phyloP scores from a whole-genome alignment of 2,797 vertebrate species.

The Poeciliopsis paucimaculata region DNA sequence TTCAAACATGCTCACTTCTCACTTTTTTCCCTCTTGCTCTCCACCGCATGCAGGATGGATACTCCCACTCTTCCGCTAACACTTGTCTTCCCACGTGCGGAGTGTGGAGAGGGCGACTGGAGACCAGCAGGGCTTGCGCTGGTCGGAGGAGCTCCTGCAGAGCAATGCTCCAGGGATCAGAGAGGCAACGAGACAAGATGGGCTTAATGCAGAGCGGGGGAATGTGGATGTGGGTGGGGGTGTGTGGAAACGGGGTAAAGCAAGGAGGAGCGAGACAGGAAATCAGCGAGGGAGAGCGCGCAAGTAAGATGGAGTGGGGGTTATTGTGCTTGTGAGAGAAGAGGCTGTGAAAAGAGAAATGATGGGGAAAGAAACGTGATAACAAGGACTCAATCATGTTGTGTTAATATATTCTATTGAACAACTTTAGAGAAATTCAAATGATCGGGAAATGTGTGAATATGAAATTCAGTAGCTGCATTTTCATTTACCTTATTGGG shows the following conservation, averaged over 20 bases:
- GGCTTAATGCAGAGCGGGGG: constrained; percentile 63
- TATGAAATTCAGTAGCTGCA: not conserved
- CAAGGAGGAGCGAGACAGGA: constrained; percentile 75
- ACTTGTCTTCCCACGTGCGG: constrained; percentile 28
- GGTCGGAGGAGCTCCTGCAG: constrained; percentile 60
- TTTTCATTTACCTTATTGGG: too few relatives aligned
- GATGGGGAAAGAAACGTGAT: constrained; percentile 34
- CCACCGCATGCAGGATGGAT: constrained; percentile 41
- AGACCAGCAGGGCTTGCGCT: constrained; percentile 64
- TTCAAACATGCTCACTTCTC: constrained; percentile 29
- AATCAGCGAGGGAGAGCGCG: constrained; percentile 66
- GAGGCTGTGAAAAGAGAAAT: constrained; percentile 44
- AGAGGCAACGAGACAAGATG: constrained; percentile 62
- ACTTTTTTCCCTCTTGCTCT: constrained; percentile 30
- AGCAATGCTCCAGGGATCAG: constrained; percentile 65
- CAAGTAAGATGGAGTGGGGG: constrained; percentile 48
- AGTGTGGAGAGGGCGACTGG: constrained; percentile 52
- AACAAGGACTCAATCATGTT: constrained; percentile 3
- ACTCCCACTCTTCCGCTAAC: constrained; percentile 22
- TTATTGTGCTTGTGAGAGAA: constrained; percentile 31
- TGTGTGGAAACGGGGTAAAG: constrained; percentile 30
- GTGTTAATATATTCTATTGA: not conserved
- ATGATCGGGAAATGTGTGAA: not conserved
- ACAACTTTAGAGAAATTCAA: not conserved
- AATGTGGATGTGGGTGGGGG: constrained; percentile 29